A percentile compares a stretch with the other conserved stretches of the same genome.
Conservation (phyloP, 2,888 invertebrate species). For the Dicyrtoma fusca region DNA sequence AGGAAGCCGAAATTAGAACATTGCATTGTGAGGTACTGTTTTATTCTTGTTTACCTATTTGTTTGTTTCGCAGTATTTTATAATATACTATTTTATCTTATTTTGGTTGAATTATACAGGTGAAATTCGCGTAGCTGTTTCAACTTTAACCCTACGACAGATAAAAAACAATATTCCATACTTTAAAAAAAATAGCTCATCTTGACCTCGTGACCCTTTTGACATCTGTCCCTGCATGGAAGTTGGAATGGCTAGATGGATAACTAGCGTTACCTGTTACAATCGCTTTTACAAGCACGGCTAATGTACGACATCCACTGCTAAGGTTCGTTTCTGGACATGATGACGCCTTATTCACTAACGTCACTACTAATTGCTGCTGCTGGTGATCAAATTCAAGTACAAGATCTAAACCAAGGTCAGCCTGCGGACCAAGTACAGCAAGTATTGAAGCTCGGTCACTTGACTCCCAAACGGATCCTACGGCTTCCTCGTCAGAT, state of each 20-base stretch:
- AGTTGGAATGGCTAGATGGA: constrained; percentile 48
- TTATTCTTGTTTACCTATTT: background rate
- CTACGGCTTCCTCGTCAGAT: too few relatives aligned
- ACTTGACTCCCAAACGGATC: too few relatives aligned
- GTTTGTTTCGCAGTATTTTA: background rate
- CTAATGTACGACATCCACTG: background rate
- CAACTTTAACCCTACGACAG: constrained; percentile 39
- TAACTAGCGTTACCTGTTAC: too few relatives aligned
- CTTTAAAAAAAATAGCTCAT: constrained; percentile 51
- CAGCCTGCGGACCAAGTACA: too few relatives aligned
- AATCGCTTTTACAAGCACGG: too few relatives aligned
- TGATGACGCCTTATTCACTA: too few relatives aligned
- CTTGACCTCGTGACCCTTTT: constrained; percentile 48
- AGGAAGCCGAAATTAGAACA: constrained; percentile 46
- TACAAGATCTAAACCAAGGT: too few relatives aligned
- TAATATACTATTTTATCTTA: constrained; percentile 4
- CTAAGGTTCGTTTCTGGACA: background rate
- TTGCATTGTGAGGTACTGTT: constrained; percentile 49
- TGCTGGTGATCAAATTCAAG: too few relatives aligned
- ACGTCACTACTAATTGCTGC: too few relatives aligned
- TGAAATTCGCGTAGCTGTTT: constrained; percentile 49
- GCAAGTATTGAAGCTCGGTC: too few relatives aligned
- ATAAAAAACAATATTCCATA: constrained; percentile 35
- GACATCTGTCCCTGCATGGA: constrained; percentile 38
- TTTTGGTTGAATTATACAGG: constrained; percentile 39